These are phyloP conservation scores for Odontocolon sp. DNA, from an alignment of 2,888 invertebrate species.

Conservation along the genomic window DNA sequence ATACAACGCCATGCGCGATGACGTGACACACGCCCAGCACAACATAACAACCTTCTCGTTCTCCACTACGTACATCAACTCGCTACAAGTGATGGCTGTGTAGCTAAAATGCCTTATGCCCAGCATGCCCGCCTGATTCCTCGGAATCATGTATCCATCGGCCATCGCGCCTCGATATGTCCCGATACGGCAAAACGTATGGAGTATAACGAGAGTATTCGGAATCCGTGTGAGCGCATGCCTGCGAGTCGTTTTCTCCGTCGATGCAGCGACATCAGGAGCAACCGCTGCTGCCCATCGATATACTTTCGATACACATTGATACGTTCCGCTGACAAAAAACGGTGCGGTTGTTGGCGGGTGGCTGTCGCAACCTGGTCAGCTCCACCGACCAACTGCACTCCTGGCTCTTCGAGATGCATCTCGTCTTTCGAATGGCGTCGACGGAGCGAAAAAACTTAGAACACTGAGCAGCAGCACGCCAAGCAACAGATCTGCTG, in stretches of 20 bases:
- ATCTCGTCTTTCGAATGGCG: slow-evolving; percentile 77
- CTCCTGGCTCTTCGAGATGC: slow-evolving; percentile 77
- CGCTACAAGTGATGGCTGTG: neutral
- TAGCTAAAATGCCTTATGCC: slow-evolving; percentile 1
- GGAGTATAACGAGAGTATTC: too few relatives aligned
- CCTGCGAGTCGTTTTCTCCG: slow-evolving; percentile 1
- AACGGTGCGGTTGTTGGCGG: slow-evolving; percentile 24
- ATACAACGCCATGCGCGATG: slow-evolving; percentile 40
- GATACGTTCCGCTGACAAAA: slow-evolving; percentile 41
- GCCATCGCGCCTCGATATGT: slow-evolving; percentile 64
- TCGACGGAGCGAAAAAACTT: slow-evolving; percentile 60
- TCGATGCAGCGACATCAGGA: slow-evolving; percentile 47
- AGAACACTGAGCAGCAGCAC: neutral
- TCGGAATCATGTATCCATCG: slow-evolving; percentile 71
- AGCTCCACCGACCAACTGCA: slow-evolving; percentile 72
- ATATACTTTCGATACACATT: slow-evolving; percentile 61
- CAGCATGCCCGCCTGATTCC: slow-evolving; percentile 70
- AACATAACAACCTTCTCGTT: slow-evolving; percentile 24
- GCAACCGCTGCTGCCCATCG: slow-evolving; percentile 55
- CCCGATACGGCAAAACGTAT: slow-evolving; percentile 2
- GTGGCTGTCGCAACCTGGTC: slow-evolving; percentile 1
- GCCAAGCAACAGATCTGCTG: slow-evolving; percentile 11
- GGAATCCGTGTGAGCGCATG: neutral
- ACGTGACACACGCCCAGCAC: neutral
- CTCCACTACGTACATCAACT: neutral